A percentile compares a stretch with the other conserved stretches of the same genome.
phyloP scores from a whole-genome alignment of 2,888 invertebrate genomes.

The Sarcophaga carnaria region DNA sequence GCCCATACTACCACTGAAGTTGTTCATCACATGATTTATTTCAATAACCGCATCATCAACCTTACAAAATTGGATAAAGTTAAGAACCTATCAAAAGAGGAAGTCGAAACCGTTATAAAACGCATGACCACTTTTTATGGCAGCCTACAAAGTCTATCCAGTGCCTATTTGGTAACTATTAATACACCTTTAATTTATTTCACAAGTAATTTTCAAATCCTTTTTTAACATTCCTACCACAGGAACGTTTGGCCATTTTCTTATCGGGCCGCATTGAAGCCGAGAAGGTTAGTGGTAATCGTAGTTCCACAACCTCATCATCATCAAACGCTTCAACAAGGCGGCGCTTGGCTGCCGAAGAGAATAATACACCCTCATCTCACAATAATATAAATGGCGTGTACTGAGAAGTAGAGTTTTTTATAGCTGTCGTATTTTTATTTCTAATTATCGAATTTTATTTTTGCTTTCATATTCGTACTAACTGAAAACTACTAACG shows the following conservation, averaged over 20 bases:
- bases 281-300: constrained; percentile 83
- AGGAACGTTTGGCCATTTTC: constrained; percentile 86
- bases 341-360: constrained; percentile 80
- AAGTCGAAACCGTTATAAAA: constrained; percentile 81
- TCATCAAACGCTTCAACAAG: constrained; percentile 79
- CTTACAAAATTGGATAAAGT: constrained; percentile 85
- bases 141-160: constrained; percentile 77
- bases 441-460: constrained; percentile 78
- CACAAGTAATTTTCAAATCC: not conserved
- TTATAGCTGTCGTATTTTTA: constrained; percentile 77
- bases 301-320: constrained; percentile 78
- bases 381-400: constrained; percentile 82
- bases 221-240: constrained; percentile 16
- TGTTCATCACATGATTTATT: constrained; percentile 84
- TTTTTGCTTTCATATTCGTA: constrained; percentile 76
- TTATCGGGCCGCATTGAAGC: constrained; percentile 86
- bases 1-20: constrained; percentile 83
- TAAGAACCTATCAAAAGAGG: constrained; percentile 83
- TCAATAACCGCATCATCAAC: constrained; percentile 86
- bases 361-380: constrained; percentile 76
- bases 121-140: constrained; percentile 77
- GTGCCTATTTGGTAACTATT: constrained; percentile 76
- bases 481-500: constrained; percentile 55
- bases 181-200: not conserved
- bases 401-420: constrained; percentile 79